Percentiles rank a stretch among this genome's conserved stretches.
phyloP scores from a whole-genome alignment of 1,140 invertebrate genomes.

The Polypedilum pembai region DNA sequence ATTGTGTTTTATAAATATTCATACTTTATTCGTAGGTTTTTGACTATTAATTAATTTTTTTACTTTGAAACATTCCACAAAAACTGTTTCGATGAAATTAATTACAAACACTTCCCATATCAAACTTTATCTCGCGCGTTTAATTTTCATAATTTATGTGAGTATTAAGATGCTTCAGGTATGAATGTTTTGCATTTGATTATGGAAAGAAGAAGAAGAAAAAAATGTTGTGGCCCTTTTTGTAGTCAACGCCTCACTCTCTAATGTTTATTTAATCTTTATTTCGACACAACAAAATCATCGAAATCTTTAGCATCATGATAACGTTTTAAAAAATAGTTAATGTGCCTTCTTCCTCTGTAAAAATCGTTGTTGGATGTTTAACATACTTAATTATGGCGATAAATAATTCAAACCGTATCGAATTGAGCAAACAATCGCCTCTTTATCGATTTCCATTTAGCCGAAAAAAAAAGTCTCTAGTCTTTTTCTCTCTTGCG shows the following conservation, averaged over 20 bases:
- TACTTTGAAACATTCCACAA: too few relatives aligned
- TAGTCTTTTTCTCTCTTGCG: neutral
- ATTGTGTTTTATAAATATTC: neutral
- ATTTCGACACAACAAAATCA: neutral
- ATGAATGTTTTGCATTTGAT: neutral
- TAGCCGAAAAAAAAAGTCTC: neutral
- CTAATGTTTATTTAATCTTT: neutral
- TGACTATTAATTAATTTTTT: too few relatives aligned
- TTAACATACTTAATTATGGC: constrained; percentile 28
- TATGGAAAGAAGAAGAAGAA: neutral
- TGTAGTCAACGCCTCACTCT: neutral
- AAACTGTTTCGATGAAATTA: neutral
- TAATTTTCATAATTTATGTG: constrained; percentile 18
- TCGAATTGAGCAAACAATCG: neutral
- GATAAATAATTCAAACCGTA: constrained; percentile 24
- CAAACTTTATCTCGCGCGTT: neutral
- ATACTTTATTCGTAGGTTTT: neutral
- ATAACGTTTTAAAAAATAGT: neutral
- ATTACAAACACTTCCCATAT: constrained; percentile 25
- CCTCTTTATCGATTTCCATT: constrained; percentile 22
- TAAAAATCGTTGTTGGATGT: constrained; percentile 4
- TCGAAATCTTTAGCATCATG: too few relatives aligned
- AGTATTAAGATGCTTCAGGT: neutral
- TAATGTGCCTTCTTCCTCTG: neutral
- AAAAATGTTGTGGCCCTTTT: constrained; percentile 7